These are phyloP conservation scores for Knipowitschia caucasica DNA, from an alignment of 2,797 vertebrate genomes.

Conservation along the genomic window DNA sequence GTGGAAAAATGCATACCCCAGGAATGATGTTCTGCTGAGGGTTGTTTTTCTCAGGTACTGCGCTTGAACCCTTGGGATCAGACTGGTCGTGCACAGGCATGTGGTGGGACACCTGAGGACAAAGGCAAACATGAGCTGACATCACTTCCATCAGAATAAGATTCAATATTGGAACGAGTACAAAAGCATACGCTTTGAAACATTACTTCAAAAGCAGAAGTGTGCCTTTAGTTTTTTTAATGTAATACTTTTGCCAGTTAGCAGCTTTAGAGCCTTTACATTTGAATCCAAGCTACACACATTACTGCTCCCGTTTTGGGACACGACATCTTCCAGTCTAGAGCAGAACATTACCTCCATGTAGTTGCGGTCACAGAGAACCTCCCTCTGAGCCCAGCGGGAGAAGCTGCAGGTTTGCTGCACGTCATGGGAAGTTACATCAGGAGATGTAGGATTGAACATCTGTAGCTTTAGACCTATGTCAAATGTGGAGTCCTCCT, in stretches of 20 bases:
- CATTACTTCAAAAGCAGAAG: too few relatives aligned
- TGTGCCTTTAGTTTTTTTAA: too few relatives aligned
- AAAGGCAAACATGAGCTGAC: too few relatives aligned
- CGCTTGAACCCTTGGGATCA: background rate
- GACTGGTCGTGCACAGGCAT: slow-evolving; percentile 22
- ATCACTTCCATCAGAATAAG: too few relatives aligned
- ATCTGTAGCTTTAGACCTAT: slow-evolving; percentile 66
- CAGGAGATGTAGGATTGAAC: slow-evolving; percentile 34
- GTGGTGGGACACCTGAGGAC: slow-evolving; percentile 62
- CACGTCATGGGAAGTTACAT: slow-evolving; percentile 57
- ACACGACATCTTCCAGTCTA: too few relatives aligned
- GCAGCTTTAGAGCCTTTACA: too few relatives aligned
- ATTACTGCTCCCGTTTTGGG: too few relatives aligned
- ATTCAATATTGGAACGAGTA: too few relatives aligned
- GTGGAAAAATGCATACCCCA: slow-evolving; percentile 34
- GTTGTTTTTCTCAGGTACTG: slow-evolving; percentile 9
- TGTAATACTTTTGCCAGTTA: too few relatives aligned
- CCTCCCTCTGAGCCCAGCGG: slow-evolving; percentile 71
- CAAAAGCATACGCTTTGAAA: too few relatives aligned
- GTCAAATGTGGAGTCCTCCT: slow-evolving; percentile 72
- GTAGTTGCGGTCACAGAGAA: slow-evolving; percentile 80
- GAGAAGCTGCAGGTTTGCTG: slow-evolving; percentile 66
- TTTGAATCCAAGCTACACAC: too few relatives aligned
- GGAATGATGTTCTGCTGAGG: slow-evolving; percentile 5
- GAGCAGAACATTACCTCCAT: slow-evolving; percentile 76